A percentile compares a stretch with the other conserved stretches of the same genome.
Evolutionary conservation across 2,888 invertebrate genomes (phyloP).

Genomic region (Eupeodes luniger): DNA sequence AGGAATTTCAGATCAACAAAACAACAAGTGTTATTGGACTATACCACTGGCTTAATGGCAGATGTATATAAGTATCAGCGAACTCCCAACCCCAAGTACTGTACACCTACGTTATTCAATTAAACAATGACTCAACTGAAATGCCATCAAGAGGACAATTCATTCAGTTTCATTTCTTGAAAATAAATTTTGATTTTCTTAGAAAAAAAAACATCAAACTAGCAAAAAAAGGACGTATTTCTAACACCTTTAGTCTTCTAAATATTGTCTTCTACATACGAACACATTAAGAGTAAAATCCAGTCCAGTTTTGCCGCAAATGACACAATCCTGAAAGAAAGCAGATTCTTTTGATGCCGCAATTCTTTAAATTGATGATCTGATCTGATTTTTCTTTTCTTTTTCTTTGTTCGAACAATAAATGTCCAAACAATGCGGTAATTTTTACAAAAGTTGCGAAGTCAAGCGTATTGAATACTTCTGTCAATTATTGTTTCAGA

Average conservation of each 20-base stretch:
- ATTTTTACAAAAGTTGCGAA: constrained; percentile 67
- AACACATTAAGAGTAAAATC: neutral
- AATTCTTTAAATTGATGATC: constrained; percentile 55
- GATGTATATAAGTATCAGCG: too few species aligned
- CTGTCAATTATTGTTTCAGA: constrained; percentile 14
- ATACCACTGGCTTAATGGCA: too few species aligned
- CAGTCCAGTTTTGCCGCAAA: neutral
- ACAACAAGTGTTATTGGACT: too few species aligned
- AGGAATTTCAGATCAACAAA: too few species aligned
- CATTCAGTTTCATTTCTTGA: constrained; percentile 18
- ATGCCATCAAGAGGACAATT: constrained; percentile 13
- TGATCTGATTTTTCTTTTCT: constrained; percentile 39
- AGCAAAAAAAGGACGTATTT: constrained; percentile 27
- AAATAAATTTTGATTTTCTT: constrained; percentile 12
- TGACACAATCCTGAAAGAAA: constrained; percentile 33
- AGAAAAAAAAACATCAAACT: neutral
- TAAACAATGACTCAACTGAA: neutral
- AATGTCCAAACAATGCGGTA: constrained; percentile 74
- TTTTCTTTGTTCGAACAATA: constrained; percentile 45
- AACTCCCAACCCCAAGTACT: too few species aligned
- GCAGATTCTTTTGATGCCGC: constrained; percentile 34
- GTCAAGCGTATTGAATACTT: constrained; percentile 70
- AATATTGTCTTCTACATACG: constrained; percentile 6
- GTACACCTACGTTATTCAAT: too few species aligned
- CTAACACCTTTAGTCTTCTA: constrained; percentile 53